Evolutionary conservation across 2,113 vertebrate genomes (phyloP).

Genomic region (Nicator chloris): DNA sequence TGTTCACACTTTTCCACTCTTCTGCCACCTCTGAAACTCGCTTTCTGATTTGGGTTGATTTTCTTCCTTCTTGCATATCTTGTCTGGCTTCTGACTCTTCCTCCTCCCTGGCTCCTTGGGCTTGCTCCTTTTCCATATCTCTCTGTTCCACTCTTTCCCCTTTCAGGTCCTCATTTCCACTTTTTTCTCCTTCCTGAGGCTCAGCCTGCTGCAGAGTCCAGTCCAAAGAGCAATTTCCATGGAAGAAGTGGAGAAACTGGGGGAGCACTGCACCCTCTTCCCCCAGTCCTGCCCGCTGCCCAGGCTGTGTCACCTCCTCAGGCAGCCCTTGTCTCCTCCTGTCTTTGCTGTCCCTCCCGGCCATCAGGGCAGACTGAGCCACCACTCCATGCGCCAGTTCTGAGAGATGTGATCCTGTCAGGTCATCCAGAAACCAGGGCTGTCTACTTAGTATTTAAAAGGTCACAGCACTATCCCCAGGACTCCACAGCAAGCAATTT

Average conservation of each 20-base stretch:
- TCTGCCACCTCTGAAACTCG: background rate
- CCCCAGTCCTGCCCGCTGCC: background rate
- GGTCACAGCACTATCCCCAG: background rate
- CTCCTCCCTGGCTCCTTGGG: background rate
- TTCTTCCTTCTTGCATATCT: background rate
- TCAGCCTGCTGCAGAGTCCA: background rate
- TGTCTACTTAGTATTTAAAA: background rate
- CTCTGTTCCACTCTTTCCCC: background rate
- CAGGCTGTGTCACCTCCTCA: background rate
- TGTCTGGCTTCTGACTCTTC: background rate
- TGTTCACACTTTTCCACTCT: background rate
- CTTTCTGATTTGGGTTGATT: background rate
- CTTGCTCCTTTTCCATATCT: background rate
- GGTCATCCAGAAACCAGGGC: background rate
- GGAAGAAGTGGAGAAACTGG: background rate
- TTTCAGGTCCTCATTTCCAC: background rate
- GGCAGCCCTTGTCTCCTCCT: background rate
- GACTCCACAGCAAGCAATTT: background rate
- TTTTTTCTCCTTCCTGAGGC: background rate
- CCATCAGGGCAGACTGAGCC: background rate
- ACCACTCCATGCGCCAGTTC: rapidly evolving
- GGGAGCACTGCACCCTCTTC: rapidly evolving
- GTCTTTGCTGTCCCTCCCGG: background rate
- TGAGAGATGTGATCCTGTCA: rapidly evolving
- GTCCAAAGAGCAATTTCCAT: background rate